Evolutionary conservation across 2,888 invertebrate genomes (phyloP), one percentile per base, ranked within the genome.

Genomic region (Tetheella fluctuosa): DNA sequence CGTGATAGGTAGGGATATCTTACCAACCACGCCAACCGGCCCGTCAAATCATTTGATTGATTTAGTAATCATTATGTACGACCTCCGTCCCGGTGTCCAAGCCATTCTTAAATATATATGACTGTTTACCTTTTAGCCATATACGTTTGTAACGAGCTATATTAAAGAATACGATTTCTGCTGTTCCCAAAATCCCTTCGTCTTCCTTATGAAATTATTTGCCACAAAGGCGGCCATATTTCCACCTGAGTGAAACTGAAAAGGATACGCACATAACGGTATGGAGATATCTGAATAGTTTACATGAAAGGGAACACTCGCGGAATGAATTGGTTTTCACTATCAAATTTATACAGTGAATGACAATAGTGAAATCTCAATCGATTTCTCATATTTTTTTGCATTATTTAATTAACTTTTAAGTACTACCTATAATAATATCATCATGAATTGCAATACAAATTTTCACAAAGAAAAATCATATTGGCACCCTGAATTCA

Each of bases 231-330:
- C 54, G 17, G 8, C 17, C 28, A 54, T 25, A 54, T 30, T 54
- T 54, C 28, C 54, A 54, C 28, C 54, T 54, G 54, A 54, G 30
- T 30, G 54, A 28, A n/a, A 30, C n/a, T 54, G 54, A 54, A 54
- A 54, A 12, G 25, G 17, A 54, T 54, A 54, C 48, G 48, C 48
- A 48, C 10, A 48, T 48, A 48, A 55, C 55, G 23, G 57, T 57
- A 42, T 57, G 42, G n/a, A 57, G 42, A 57, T 57, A 17, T 42
- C 57, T 42, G 57, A 57, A 57, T 57, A 57, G 57, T 57, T 57
- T 42, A 57, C 57, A 42, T 57, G 42, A 42, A 57, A 57, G 57
- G 57, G 57, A 42, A 42, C 23, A n/a, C 42, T 20, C 8, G 20
- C 8, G 48, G 48, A 48, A 48, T 48, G 48, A 48, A 48, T 20